phyloP scores from a whole-genome alignment of 2,797 vertebrate genomes.

The Phrynocephalus vlangalii region DNA sequence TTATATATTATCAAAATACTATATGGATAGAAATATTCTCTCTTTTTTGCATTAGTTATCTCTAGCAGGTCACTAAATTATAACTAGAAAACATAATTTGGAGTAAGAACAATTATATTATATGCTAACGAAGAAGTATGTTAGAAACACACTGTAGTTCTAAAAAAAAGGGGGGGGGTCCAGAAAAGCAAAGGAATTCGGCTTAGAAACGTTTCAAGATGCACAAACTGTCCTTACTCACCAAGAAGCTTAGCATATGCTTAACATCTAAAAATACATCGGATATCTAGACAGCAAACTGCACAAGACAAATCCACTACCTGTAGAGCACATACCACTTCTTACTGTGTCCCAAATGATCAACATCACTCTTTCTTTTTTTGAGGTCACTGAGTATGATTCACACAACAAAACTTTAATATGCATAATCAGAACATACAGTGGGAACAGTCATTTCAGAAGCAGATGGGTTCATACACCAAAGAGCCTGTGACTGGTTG shows the following conservation, averaged over 20 bases:
- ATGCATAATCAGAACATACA: background rate
- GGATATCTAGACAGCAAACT: slow-evolving; percentile 3
- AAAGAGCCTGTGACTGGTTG: background rate
- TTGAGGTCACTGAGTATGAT: background rate
- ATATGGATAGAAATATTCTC: background rate
- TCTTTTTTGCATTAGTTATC: background rate
- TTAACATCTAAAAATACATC: slow-evolving; percentile 25
- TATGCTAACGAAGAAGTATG: background rate
- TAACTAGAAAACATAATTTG: background rate
- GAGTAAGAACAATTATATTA: background rate
- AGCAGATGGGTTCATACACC: background rate
- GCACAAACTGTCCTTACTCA: background rate
- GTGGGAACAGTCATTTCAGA: background rate
- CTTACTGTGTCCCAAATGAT: slow-evolving; percentile 8
- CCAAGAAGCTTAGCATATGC: slow-evolving; percentile 22
- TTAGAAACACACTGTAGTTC: background rate
- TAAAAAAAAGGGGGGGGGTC: no score
- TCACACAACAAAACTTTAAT: background rate
- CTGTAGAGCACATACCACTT: background rate
- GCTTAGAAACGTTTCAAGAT: background rate
- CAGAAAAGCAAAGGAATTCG: background rate
- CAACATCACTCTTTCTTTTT: background rate
- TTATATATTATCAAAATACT: background rate
- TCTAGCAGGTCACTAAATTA: background rate
- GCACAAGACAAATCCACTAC: slow-evolving; percentile 34